phyloP scores from a whole-genome alignment of 2,797 vertebrate genomes.

The Chaenodraco wilsoni region DNA sequence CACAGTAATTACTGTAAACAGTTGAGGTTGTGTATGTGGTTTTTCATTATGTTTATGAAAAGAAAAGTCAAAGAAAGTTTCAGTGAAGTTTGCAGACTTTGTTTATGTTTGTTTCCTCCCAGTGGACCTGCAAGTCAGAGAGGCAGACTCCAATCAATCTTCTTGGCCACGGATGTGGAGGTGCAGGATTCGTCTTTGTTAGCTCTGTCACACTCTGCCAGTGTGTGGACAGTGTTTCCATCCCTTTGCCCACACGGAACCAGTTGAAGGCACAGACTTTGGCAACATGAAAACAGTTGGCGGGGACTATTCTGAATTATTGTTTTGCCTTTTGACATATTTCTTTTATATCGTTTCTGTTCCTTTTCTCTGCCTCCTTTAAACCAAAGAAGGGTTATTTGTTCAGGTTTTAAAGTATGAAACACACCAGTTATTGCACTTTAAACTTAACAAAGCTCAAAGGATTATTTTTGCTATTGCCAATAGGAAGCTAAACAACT shows the following conservation, averaged over 20 bases:
- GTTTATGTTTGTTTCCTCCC: slow-evolving; percentile 7
- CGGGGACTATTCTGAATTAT: neutral
- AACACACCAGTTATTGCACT: neutral
- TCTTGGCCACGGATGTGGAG: slow-evolving; percentile 22
- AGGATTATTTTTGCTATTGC: neutral
- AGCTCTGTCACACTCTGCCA: slow-evolving; percentile 17
- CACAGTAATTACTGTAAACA: slow-evolving; percentile 36
- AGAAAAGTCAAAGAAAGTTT: neutral
- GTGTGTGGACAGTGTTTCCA: slow-evolving; percentile 14
- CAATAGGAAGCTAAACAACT: neutral
- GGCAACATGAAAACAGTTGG: slow-evolving; percentile 4
- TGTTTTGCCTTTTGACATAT: neutral
- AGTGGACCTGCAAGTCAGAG: slow-evolving; percentile 13
- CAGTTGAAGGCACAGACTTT: slow-evolving; percentile 1
- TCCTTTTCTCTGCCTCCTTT: too few relatives aligned
- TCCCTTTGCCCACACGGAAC: slow-evolving; percentile 20
- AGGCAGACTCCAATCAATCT: slow-evolving; percentile 26
- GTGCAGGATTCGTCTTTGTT: slow-evolving; percentile 41
- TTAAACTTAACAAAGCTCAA: neutral
- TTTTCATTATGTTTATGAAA: slow-evolving; percentile 5
- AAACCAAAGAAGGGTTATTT: too few relatives aligned
- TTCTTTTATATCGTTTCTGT: neutral
- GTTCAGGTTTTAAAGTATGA: neutral
- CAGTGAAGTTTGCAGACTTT: neutral
- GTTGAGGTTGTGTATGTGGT: neutral